phyloP scores from a whole-genome alignment of 1,140 invertebrate species.

The Tigriopus japonicus region DNA sequence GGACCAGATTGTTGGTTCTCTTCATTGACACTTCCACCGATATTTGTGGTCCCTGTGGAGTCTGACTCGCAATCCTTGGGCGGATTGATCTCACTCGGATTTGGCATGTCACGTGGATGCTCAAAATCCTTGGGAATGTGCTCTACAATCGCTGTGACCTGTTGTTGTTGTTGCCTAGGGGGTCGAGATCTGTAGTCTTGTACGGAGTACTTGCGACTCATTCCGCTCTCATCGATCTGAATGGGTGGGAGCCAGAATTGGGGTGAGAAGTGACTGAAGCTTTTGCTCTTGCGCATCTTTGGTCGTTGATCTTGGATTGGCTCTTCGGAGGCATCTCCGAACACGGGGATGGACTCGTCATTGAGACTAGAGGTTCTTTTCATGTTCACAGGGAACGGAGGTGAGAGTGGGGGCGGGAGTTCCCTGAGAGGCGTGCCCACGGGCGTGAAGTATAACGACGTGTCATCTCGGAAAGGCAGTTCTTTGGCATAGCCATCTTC shows the following conservation, averaged over 20 bases:
- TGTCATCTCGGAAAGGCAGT: background rate
- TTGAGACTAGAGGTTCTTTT: background rate
- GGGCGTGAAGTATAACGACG: slow-evolving; percentile 11
- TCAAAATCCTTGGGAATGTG: too few relatives aligned
- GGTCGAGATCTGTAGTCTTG: too few relatives aligned
- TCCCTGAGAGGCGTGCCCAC: slow-evolving; percentile 2
- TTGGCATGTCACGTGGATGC: too few relatives aligned
- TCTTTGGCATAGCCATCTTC: background rate
- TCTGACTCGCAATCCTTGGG: too few relatives aligned
- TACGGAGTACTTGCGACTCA: too few relatives aligned
- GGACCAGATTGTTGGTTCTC: too few relatives aligned
- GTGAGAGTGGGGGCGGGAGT: background rate
- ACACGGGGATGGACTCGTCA: background rate
- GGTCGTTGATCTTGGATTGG: background rate
- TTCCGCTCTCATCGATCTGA: too few relatives aligned
- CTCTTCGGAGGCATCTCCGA: background rate
- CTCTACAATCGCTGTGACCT: too few relatives aligned
- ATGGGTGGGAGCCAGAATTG: background rate
- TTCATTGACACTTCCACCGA: too few relatives aligned
- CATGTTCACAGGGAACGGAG: background rate
- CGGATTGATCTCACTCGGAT: too few relatives aligned
- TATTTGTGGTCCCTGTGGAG: too few relatives aligned
- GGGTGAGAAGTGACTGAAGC: slow-evolving; percentile 11
- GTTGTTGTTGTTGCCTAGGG: too few relatives aligned
- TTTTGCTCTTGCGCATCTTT: background rate